phyloP scores from a whole-genome alignment of 2,888 invertebrate species.

The Masnerella sp. region DNA sequence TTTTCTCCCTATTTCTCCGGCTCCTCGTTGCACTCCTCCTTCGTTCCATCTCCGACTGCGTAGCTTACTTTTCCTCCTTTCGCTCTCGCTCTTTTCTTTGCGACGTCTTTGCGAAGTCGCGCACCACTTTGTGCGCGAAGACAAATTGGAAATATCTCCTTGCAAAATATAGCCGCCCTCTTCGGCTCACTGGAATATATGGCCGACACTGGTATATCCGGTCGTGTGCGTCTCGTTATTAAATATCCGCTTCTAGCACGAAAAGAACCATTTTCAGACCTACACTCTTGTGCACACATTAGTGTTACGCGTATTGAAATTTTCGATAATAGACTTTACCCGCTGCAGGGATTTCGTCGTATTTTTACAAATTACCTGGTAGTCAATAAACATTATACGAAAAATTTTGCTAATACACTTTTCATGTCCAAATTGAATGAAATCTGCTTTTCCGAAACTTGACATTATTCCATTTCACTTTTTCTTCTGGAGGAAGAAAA shows the following conservation, averaged over 20 bases:
- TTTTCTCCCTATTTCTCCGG: slow-evolving; percentile 64
- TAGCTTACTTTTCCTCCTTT: slow-evolving; percentile 45
- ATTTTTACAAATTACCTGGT: slow-evolving; percentile 17
- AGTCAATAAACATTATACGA: slow-evolving; percentile 16
- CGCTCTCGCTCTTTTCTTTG: slow-evolving; percentile 52
- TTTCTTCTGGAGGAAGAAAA: too few relatives aligned
- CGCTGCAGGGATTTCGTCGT: neutral
- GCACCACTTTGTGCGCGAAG: slow-evolving; percentile 74
- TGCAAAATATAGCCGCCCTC: slow-evolving; percentile 65
- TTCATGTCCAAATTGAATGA: too few relatives aligned
- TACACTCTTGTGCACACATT: slow-evolving; percentile 35
- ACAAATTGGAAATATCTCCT: slow-evolving; percentile 76
- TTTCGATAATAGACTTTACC: slow-evolving; percentile 49
- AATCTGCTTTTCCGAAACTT: too few relatives aligned
- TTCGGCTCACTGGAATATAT: slow-evolving; percentile 69
- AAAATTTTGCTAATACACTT: neutral
- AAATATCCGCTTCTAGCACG: slow-evolving; percentile 68
- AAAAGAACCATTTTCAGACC: slow-evolving; percentile 52
- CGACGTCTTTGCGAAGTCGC: slow-evolving; percentile 59
- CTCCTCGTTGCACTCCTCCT: slow-evolving; percentile 29
- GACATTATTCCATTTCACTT: too few relatives aligned
- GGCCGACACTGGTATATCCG: slow-evolving; percentile 70
- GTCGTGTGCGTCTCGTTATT: slow-evolving; percentile 71
- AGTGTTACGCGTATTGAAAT: slow-evolving; percentile 32
- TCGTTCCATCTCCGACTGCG: slow-evolving; percentile 34